phyloP scores from a whole-genome alignment of 2,888 invertebrate species.

The Calliopum simillimum region DNA sequence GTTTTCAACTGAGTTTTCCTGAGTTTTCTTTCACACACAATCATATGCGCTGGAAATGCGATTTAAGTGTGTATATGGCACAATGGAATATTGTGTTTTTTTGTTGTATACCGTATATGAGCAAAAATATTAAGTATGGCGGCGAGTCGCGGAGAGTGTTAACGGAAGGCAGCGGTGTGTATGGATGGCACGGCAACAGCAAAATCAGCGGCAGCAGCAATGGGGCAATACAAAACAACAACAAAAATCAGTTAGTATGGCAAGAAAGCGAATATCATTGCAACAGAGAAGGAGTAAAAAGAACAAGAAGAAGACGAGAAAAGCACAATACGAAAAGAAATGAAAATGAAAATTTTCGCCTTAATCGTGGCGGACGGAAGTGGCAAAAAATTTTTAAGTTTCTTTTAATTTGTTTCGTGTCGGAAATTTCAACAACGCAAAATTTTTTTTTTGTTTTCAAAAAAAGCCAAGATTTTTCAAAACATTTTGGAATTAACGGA shows the following conservation, averaged over 20 bases:
- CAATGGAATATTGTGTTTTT: conserved; percentile 50
- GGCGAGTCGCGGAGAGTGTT: not conserved
- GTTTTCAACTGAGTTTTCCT: not conserved
- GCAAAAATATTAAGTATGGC: not conserved
- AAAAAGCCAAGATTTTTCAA: not conserved
- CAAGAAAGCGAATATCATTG: conserved; percentile 9
- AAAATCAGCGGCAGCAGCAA: not conserved
- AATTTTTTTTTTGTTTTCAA: conserved; percentile 21
- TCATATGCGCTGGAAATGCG: conserved; percentile 25
- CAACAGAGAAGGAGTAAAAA: conserved; percentile 23
- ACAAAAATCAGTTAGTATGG: conserved; percentile 3
- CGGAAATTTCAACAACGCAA: conserved; percentile 40
- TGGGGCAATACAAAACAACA: not conserved
- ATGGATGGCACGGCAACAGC: not conserved
- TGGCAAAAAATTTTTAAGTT: conserved; percentile 43
- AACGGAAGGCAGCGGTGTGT: not conserved
- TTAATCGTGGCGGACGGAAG: conserved; percentile 42
- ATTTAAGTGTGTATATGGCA: conserved; percentile 59
- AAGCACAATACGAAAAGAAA: conserved; percentile 10
- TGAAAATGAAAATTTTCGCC: conserved; percentile 36
- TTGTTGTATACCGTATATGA: not conserved
- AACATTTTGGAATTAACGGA: not conserved
- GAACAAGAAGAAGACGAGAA: not conserved
- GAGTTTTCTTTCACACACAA: not conserved
- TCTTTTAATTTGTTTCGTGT: conserved; percentile 42